Base-by-base conservation (phyloP, 1,140 invertebrate genomes). In the Fopius arisanus region DNA sequence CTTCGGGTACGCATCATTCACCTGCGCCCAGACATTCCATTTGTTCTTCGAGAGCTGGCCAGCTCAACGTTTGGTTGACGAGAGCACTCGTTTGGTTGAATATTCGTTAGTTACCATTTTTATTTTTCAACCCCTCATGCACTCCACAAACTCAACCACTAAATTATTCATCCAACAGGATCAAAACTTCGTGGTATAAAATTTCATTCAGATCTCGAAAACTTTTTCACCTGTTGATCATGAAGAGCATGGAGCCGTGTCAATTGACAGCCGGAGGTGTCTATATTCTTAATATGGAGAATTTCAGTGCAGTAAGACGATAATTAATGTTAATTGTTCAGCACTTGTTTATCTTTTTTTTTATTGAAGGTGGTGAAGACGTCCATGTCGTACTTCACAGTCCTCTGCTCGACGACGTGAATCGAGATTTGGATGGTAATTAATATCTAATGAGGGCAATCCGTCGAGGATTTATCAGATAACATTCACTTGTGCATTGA, bases 241-340 rank as follows among this genome's bases (percentile, higher is more conserved):
- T 75, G 23, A 78, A 74, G 62, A 77, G 78, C 29, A 48, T 74
- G 0, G 12, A 1, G 37, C 78, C 80, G 5, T 63, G 80, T 26
- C 68, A 74, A 66, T 73, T 82, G 72, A 82, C 79, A 1, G 81
- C 81, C 0, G 77, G 74, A 10, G 78, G 75, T 10, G 37, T 83
- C n/a, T 82, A 80, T 23, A 67, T 70, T 26, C 29, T 83, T 1
- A 81, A 83, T 70, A 43, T 83, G 43, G 23, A 80, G 43, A 82
- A 80, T 29, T 83, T 80, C 16, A 70, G 67, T 7, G 14, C 78
- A 54, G 79, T 82, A 80, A 81, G 76, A 16, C 28, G 16, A 54
- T 70, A n/a, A 31, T 69, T 29, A 70, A 21, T 23, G 29, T 68
- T 19, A 37, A 37, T 37, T 67, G n/a, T n/a, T n/a, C n/a, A n/a